A percentile compares a stretch with the other conserved stretches of the same genome.
These are phyloP conservation scores for Apodemus speciosus DNA, from an alignment of 2,113 vertebrate genomes.

Conservation along the genomic window DNA sequence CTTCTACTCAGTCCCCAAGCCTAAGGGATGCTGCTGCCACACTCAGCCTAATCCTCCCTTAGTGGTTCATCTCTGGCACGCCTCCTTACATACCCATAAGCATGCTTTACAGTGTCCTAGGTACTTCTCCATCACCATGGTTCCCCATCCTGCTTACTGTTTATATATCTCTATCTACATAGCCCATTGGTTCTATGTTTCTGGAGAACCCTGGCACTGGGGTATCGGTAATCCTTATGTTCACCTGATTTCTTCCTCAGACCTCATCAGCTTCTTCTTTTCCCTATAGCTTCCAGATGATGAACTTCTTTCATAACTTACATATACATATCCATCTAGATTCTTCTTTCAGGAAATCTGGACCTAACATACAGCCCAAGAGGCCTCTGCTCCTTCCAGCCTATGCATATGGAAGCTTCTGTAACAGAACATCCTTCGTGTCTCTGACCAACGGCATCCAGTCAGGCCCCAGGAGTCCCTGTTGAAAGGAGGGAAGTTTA, in stretches of 20 bases:
- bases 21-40: background rate
- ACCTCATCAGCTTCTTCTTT: accelerated
- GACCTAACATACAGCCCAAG: background rate
- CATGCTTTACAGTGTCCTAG: too few species aligned
- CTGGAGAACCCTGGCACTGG: background rate
- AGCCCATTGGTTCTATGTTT: background rate
- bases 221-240: accelerated
- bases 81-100: too few species aligned
- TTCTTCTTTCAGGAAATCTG: background rate
- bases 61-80: background rate
- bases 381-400: background rate
- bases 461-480: too few species aligned
- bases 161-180: background rate
- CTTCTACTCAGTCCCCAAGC: background rate
- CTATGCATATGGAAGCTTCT: background rate
- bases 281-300: too few species aligned
- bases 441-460: background rate
- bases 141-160: too few species aligned
- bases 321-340: background rate
- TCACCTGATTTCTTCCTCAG: too few species aligned
- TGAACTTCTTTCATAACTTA: accelerated
- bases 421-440: too few species aligned
- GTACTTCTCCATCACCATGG: background rate
- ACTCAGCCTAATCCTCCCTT: background rate
- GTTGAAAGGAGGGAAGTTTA: background rate